Conservation (phyloP, 92 coral and sea anemone genomes). For the Zoanthus gigantus region DNA sequence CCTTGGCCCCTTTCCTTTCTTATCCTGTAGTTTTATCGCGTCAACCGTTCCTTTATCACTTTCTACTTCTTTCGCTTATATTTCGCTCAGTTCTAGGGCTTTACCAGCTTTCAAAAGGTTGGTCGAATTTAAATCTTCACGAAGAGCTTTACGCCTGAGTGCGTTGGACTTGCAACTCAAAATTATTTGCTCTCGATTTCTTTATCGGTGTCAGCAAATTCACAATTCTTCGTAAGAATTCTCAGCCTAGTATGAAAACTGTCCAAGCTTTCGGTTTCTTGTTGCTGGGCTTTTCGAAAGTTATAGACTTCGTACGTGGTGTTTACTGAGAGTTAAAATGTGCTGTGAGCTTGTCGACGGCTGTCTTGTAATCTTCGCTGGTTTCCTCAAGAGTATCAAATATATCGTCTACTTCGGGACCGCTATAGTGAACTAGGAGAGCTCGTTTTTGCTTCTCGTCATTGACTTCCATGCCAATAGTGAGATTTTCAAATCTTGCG, state of each 20-base stretch:
- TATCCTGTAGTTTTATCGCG: not conserved
- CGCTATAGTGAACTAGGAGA: not conserved
- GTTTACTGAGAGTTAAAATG: too few relatives aligned
- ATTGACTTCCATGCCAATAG: not conserved
- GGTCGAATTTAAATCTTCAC: not conserved
- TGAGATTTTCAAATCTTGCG: not conserved
- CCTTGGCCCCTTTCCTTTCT: not conserved
- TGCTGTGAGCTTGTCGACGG: not conserved
- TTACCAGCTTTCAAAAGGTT: not conserved
- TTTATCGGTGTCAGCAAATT: not conserved
- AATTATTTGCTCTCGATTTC: not conserved
- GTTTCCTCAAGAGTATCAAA: not conserved
- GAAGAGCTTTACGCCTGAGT: not conserved
- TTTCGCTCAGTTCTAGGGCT: not conserved
- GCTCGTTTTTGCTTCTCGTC: constrained; percentile 1
- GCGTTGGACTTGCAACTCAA: not conserved
- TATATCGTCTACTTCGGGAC: not conserved
- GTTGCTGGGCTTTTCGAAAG: not conserved
- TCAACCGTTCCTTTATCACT: not conserved
- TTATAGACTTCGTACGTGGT: not conserved
- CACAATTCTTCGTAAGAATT: not conserved
- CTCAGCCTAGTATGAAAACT: not conserved
- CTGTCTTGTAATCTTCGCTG: not conserved
- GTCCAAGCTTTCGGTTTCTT: constrained; percentile 2
- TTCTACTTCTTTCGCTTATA: not conserved